Conservation (phyloP, 2,797 vertebrate species). For the Nasua narica region DNA sequence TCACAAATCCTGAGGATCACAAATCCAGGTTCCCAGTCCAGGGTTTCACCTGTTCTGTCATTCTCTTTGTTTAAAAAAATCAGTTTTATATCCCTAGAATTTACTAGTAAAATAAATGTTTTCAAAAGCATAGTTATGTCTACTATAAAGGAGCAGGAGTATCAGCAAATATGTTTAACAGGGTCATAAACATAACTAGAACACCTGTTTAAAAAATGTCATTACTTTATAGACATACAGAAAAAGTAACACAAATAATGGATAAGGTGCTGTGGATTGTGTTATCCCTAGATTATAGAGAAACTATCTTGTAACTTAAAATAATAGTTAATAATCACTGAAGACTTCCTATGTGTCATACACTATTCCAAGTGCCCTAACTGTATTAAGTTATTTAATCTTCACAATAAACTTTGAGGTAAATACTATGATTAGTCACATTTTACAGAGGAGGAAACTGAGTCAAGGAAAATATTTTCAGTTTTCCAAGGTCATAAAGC, state of each 20-base stretch:
- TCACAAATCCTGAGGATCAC: neutral
- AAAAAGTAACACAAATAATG: neutral
- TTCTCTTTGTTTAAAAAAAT: neutral
- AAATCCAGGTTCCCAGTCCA: neutral
- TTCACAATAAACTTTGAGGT: neutral
- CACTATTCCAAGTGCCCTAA: neutral
- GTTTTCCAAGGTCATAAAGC: neutral
- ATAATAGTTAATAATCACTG: neutral
- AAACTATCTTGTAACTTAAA: neutral
- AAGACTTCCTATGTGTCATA: neutral
- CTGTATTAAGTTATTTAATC: neutral
- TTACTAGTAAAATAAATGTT: neutral
- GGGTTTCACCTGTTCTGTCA: neutral
- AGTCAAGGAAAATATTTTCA: neutral
- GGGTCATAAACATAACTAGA: neutral
- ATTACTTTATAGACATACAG: neutral
- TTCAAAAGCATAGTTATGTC: neutral
- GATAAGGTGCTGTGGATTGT: neutral
- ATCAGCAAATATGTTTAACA: neutral
- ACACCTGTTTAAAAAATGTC: neutral
- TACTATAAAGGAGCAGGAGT: neutral
- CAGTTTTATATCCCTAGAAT: neutral
- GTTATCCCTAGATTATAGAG: neutral
- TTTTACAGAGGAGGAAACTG: neutral
- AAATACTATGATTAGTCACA: neutral